Evolutionary conservation across 35 echinoderm and acorn worm genomes (phyloP).

Genomic region (Lytechinus pictus): DNA sequence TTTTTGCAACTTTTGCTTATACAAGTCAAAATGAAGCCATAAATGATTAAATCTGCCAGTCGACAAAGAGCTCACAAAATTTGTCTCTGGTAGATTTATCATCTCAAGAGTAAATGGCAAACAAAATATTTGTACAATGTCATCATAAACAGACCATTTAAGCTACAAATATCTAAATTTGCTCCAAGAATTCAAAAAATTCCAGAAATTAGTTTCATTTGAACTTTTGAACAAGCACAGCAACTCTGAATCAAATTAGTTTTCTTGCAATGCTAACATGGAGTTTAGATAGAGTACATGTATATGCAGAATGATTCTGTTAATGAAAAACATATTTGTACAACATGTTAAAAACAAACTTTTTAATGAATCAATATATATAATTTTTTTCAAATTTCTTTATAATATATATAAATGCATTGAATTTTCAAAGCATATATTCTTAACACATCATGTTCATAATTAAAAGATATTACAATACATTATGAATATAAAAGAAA

Average conservation of each 20-base stretch:
- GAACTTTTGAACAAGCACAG: not conserved
- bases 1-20: not conserved
- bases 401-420: constrained; percentile 21
- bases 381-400: not conserved
- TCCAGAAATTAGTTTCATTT: not conserved
- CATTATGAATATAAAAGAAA: not conserved
- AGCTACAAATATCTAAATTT: not conserved
- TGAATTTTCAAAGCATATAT: not conserved
- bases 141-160: not conserved
- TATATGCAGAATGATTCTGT: constrained; percentile 1
- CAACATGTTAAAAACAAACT: constrained; percentile 14
- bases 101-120: not conserved
- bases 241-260: not conserved
- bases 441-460: not conserved
- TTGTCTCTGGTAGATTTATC: not conserved
- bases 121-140: not conserved
- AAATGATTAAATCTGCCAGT: not conserved
- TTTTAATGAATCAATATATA: constrained; percentile 15
- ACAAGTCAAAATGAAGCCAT: not conserved
- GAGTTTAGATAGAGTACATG: not conserved
- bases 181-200: not conserved
- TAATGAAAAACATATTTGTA: constrained; percentile 14
- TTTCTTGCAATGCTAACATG: not conserved
- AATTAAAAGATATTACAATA: not conserved
- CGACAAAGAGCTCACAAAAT: not conserved